phyloP scores from a whole-genome alignment of 2,113 vertebrate genomes.

The Sclerurus mexicanus region DNA sequence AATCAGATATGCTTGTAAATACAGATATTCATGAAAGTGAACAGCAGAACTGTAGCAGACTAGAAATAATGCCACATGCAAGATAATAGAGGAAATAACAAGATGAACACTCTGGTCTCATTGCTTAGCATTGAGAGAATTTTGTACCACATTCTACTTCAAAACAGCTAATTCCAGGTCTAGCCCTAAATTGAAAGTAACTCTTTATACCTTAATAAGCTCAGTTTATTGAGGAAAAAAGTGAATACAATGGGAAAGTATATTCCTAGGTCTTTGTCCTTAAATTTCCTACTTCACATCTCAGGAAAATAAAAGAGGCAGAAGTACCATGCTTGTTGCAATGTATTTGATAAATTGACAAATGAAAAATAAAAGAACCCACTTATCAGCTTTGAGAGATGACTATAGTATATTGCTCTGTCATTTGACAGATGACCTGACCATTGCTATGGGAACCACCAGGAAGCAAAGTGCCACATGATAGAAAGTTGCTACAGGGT shows the following conservation, averaged over 20 bases:
- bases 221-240: not conserved
- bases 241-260: not conserved
- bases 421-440: not conserved
- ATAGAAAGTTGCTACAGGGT: not conserved
- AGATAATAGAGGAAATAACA: not conserved
- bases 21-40: not conserved
- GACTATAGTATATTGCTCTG: not conserved
- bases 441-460: slow-evolving; percentile 25
- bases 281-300: not conserved
- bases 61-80: not conserved
- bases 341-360: not conserved
- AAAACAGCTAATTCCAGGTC: not conserved
- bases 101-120: not conserved
- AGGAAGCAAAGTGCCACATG: not conserved
- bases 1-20: not conserved
- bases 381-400: slow-evolving; percentile 22
- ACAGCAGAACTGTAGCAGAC: not conserved
- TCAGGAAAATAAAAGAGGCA: not conserved
- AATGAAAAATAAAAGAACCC: slow-evolving; percentile 12
- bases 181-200: not conserved
- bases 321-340: not conserved
- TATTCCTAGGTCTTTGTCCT: not conserved
- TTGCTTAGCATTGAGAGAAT: not conserved
- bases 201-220: rapidly evolving
- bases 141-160: not conserved